Evolutionary conservation across 1,140 invertebrate genomes (phyloP).

Genomic region (Drosophila dunni): DNA sequence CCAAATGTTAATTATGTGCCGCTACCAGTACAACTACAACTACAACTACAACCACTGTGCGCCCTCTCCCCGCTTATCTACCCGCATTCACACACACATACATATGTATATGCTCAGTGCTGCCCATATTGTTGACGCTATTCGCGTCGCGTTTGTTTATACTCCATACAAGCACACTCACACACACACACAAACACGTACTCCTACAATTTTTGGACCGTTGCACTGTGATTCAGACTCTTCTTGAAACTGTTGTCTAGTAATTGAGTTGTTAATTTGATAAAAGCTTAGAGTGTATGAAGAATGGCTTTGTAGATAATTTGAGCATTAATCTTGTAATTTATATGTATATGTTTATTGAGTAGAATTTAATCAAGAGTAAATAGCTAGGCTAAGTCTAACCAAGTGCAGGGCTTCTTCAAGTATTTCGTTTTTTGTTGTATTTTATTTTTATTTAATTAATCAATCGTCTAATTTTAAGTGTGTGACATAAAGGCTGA

Average conservation of each 20-base stretch:
- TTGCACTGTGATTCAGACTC: slow-evolving; percentile 29
- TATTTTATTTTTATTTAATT: no score
- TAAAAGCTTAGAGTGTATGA: background rate
- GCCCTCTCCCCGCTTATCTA: background rate
- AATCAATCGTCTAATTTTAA: no score
- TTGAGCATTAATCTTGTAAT: background rate
- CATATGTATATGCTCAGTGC: slow-evolving; percentile 14
- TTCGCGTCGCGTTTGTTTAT: slow-evolving; percentile 48
- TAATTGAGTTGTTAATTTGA: background rate
- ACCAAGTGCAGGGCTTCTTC: background rate
- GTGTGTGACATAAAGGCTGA: no score
- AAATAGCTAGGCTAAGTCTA: background rate
- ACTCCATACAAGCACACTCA: slow-evolving; percentile 29
- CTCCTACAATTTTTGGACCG: slow-evolving; percentile 30
- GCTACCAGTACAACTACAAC: slow-evolving; percentile 20
- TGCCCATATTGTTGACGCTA: slow-evolving; percentile 45
- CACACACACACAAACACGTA: slow-evolving; percentile 26
- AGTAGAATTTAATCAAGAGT: no score
- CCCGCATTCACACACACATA: slow-evolving; percentile 13
- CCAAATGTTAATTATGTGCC: slow-evolving; percentile 77
- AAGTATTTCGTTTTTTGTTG: background rate
- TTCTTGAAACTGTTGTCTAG: slow-evolving; percentile 4
- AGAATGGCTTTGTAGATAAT: background rate
- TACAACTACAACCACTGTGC: background rate
- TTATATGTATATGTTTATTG: no score